Evolutionary conservation across 37 sponge, comb jelly and placozoan genomes (phyloP).

Genomic region (Amphimedon queenslandica): DNA sequence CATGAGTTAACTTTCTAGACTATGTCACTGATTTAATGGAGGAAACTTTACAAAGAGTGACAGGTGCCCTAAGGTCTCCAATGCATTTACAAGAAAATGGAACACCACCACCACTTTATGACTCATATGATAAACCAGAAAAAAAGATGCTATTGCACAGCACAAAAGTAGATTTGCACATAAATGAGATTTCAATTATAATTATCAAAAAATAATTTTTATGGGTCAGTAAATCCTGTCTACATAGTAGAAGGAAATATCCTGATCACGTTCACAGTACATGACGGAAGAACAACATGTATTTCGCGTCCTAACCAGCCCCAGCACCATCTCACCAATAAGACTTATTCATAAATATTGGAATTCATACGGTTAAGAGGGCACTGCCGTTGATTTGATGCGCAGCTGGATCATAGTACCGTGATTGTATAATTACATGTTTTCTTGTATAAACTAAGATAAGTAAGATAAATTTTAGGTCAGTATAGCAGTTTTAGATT

Average conservation of each 20-base stretch:
- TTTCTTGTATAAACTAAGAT: too few species aligned
- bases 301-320: too few species aligned
- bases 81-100: too few species aligned
- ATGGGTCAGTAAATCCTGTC: conserved; percentile 27
- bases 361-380: too few species aligned
- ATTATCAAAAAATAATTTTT: conserved; percentile 9
- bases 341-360: too few species aligned
- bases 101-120: not conserved
- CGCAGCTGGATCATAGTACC: too few species aligned
- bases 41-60: not conserved
- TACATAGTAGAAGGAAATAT: conserved; percentile 8
- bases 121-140: not conserved
- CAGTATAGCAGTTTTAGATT: conserved; percentile 4
- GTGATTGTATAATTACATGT: too few species aligned
- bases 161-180: conserved; percentile 13
- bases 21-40: not conserved
- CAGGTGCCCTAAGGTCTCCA: too few species aligned
- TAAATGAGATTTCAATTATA: too few species aligned
- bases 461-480: too few species aligned
- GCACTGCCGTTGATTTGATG: too few species aligned
- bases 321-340: too few species aligned
- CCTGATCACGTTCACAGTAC: conserved; percentile 11
- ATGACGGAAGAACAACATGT: not conserved
- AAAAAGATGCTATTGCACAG: not conserved
- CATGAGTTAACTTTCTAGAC: not conserved